Conservation (phyloP, 2,113 vertebrate species). For the human region DNA sequence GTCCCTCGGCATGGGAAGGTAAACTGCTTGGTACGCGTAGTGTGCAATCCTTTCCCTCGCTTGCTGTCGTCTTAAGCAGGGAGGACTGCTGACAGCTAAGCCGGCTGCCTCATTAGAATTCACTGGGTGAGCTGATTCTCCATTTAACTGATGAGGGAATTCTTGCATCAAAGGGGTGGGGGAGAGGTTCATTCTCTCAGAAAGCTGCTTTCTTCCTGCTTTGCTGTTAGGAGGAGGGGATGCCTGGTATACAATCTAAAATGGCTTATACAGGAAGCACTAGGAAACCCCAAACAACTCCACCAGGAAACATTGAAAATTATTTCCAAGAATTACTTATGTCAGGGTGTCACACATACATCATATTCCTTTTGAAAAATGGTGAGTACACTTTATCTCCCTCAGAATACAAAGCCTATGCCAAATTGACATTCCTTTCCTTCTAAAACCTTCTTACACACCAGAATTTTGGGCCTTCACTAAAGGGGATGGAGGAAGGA, state of each 20-base stretch:
- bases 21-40: slow-evolving; percentile 46
- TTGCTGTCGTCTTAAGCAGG: slow-evolving; percentile 78
- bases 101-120: slow-evolving; percentile 78
- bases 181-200: slow-evolving; percentile 52
- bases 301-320: slow-evolving; percentile 31
- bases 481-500: background rate
- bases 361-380: slow-evolving; percentile 46
- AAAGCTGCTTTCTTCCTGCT: slow-evolving; percentile 55
- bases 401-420: background rate
- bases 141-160: slow-evolving; percentile 77
- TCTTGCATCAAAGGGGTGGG: slow-evolving; percentile 71
- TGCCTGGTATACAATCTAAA: background rate
- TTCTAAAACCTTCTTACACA: background rate
- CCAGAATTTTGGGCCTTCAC: background rate
- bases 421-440: slow-evolving; percentile 26
- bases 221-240: background rate
- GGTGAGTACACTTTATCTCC: background rate
- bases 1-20: slow-evolving; percentile 77
- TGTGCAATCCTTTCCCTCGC: slow-evolving; percentile 55
- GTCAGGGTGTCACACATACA: background rate
- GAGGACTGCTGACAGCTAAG: slow-evolving; percentile 79
- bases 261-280: background rate
- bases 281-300: background rate
- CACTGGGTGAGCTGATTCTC: slow-evolving; percentile 61
- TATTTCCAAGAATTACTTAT: slow-evolving; percentile 31